Evolutionary conservation across 2,113 vertebrate genomes (phyloP).

Genomic region (Cyanoramphus novaezelandiae): DNA sequence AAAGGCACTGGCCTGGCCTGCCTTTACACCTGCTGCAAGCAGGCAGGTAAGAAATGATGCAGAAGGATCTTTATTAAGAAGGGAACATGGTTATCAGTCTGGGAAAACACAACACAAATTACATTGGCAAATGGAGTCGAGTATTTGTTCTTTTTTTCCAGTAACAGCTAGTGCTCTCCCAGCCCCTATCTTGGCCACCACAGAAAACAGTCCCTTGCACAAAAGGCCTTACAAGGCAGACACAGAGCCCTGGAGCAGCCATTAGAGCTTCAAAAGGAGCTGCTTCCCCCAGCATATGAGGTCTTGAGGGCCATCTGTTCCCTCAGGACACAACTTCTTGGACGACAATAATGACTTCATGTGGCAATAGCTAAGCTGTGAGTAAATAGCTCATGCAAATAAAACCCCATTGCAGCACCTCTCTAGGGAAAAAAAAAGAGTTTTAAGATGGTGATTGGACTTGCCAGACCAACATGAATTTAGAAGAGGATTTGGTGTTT

Average conservation of each 20-base stretch:
- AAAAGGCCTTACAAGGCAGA: not conserved
- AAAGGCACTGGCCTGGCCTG: not conserved
- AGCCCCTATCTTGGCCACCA: not conserved
- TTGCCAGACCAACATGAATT: not conserved
- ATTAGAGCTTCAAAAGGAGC: not conserved
- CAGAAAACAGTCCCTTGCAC: fast-evolving
- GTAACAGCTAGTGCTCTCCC: not conserved
- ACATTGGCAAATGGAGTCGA: not conserved
- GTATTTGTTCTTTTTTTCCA: not conserved
- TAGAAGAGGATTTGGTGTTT: not conserved
- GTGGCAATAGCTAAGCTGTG: not conserved
- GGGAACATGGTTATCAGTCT: not conserved
- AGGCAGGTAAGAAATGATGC: fast-evolving
- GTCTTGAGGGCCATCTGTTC: not conserved
- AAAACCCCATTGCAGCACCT: not conserved
- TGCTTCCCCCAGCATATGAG: fast-evolving
- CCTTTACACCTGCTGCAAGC: not conserved
- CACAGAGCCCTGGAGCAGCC: not conserved
- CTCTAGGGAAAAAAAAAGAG: not conserved
- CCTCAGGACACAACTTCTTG: not conserved
- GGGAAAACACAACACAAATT: not conserved
- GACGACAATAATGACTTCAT: not conserved
- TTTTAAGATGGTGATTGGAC: not conserved
- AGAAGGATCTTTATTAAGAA: not conserved
- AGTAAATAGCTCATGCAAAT: not conserved